Evolutionary conservation across 2,113 vertebrate species (phyloP).

Genomic region (Osmerus eperlanus): DNA sequence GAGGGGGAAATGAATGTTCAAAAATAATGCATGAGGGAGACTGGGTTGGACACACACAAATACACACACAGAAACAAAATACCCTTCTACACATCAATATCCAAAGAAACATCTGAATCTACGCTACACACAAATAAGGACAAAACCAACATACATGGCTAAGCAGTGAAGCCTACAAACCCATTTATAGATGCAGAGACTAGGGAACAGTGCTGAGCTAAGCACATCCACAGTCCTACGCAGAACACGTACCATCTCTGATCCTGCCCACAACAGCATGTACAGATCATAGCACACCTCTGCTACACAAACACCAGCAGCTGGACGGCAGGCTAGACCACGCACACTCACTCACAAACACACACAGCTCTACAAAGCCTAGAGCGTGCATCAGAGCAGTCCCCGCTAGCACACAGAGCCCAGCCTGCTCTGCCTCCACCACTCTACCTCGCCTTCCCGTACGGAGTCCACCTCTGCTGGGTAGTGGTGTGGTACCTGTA

Average conservation of each 20-base stretch:
- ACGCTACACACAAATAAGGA: slow-evolving; percentile 21
- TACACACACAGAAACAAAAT: slow-evolving; percentile 21
- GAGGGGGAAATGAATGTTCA: too few species aligned
- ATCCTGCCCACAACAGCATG: background rate
- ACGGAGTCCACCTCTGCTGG: slow-evolving; percentile 56
- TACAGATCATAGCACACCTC: slow-evolving; percentile 7
- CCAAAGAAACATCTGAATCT: slow-evolving; percentile 15
- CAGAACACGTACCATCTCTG: slow-evolving; percentile 9
- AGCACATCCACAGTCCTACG: slow-evolving; percentile 22
- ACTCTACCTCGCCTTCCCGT: slow-evolving; percentile 45
- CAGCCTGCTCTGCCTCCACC: slow-evolving; percentile 37
- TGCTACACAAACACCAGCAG: background rate
- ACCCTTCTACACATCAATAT: slow-evolving; percentile 4
- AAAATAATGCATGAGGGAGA: too few species aligned
- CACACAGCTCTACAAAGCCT: background rate
- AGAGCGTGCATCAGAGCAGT: background rate
- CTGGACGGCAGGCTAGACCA: background rate
- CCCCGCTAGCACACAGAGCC: background rate
- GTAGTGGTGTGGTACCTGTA: slow-evolving; percentile 50
- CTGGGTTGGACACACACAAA: too few species aligned
- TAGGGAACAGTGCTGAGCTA: slow-evolving; percentile 36
- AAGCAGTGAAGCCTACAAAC: slow-evolving; percentile 41
- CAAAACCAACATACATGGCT: slow-evolving; percentile 34
- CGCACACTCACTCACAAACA: slow-evolving; percentile 15
- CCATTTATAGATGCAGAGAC: slow-evolving; percentile 15